phyloP scores from a whole-genome alignment of 2,113 vertebrate genomes.

The Tapirus terrestris region DNA sequence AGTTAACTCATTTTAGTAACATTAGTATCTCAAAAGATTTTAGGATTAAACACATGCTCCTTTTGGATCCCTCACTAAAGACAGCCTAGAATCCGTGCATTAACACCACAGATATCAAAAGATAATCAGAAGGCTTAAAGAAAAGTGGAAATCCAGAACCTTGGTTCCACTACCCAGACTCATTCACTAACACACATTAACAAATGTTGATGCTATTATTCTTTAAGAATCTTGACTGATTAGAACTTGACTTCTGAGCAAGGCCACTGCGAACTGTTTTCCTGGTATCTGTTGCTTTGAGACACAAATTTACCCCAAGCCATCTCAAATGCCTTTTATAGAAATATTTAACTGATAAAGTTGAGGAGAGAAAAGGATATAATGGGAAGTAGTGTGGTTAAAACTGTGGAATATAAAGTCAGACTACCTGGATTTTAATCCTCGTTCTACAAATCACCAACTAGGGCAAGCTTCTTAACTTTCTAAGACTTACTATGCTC shows the following conservation, averaged over 20 bases:
- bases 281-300: not conserved
- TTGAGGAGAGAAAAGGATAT: not conserved
- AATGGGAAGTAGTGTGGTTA: not conserved
- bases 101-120: not conserved
- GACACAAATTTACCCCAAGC: not conserved
- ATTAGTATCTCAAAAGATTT: not conserved
- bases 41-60: not conserved
- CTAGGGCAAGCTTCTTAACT: not conserved
- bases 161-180: not conserved
- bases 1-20: not conserved
- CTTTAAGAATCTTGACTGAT: not conserved
- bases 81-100: not conserved
- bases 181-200: not conserved
- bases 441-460: not conserved
- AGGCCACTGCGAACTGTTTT: not conserved
- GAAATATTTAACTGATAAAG: conserved; percentile 14
- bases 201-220: not conserved
- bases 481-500: not conserved
- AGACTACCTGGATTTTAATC: not conserved
- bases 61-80: not conserved
- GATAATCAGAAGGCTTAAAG: not conserved
- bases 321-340: not conserved
- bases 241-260: not conserved
- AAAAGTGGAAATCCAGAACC: not conserved
- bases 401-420: not conserved